Evolutionary conservation across 2,888 invertebrate genomes (phyloP).

Genomic region (Lasioglossum malachurum): DNA sequence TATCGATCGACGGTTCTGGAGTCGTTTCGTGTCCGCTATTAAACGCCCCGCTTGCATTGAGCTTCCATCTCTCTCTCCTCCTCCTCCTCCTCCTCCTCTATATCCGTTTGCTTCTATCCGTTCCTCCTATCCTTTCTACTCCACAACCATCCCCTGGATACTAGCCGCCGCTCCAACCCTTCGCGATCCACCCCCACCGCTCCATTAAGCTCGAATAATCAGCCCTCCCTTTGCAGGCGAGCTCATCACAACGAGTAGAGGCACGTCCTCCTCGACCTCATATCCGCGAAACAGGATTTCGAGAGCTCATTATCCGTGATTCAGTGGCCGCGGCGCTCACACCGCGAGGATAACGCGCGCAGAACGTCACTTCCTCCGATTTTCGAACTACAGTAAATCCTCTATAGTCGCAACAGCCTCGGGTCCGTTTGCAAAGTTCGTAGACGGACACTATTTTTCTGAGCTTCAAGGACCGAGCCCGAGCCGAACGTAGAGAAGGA

Average conservation of each 20-base stretch:
- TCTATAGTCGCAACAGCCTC: too few species aligned
- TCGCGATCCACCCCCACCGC: slow-evolving; percentile 49
- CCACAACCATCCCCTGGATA: neutral
- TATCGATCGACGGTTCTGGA: slow-evolving; percentile 70
- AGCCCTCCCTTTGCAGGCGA: slow-evolving; percentile 62
- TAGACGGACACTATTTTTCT: too few species aligned
- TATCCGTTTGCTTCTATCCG: neutral
- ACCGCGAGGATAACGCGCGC: slow-evolving; percentile 30
- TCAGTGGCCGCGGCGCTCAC: slow-evolving; percentile 32
- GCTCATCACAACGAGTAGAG: slow-evolving; percentile 64
- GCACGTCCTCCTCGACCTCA: slow-evolving; percentile 61
- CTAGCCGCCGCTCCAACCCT: slow-evolving; percentile 12
- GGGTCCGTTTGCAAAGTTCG: too few species aligned
- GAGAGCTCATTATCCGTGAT: slow-evolving; percentile 67
- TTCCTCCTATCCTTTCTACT: neutral
- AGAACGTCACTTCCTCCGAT: slow-evolving; percentile 17
- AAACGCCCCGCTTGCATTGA: slow-evolving; percentile 60
- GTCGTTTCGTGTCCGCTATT: slow-evolving; percentile 69
- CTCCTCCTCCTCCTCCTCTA: neutral
- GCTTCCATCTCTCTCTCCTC: neutral
- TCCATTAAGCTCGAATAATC: slow-evolving; percentile 71
- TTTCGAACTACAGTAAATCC: too few species aligned
- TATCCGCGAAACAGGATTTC: slow-evolving; percentile 74
- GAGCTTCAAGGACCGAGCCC: too few species aligned
- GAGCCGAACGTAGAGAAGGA: too few species aligned